Evolutionary conservation across 2,113 vertebrate genomes (phyloP), one percentile per base, ranked within the genome.

Genomic region (Python bivittatus): DNA sequence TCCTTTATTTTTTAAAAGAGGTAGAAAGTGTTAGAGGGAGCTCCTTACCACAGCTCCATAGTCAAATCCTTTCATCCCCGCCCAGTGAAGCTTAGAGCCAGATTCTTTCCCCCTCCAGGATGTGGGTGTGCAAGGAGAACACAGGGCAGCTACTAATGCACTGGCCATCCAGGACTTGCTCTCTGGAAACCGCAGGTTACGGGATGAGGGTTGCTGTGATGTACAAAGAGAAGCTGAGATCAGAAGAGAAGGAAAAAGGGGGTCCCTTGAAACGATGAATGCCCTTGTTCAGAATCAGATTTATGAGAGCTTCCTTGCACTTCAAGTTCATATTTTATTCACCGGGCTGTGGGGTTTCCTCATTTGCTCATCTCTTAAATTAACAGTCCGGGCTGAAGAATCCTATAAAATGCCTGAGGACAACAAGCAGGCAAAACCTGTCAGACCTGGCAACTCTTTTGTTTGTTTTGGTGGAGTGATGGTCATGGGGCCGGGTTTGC

Each of bases 351-450:
- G 96, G 97, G 97, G 96, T 97, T 98, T 97, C 97, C 97, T 97
- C 96, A 95, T 98, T 98, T 97, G 96, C 97, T 97, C 97, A 97
- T 98, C 97, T 97, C 97, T 97, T 98, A 97, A 98, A 98, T 97
- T 97, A 97, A 98, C 97, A 97, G 95, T 93, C 93, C 60, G 95
- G 96, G 96, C 97, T 96, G 95, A 97, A 97, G 96, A 97, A 96
- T 94, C 93, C 96, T 96, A 96, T 97, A 97, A 97, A 97, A 95
- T 86, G 95, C 84, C 95, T 91, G 89, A 95, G 93, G 95, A 72
- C 88, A 96, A 61, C 90, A 96, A n/a, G 91, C 94, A 95, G 93
- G 95, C 95, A 96, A 92, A 94, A 94, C 91, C 89, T 96, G 96
- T 97, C 94, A 95, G 64, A 85, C 91, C 79, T 97, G 96, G 97